Evolutionary conservation across 2,113 vertebrate genomes (phyloP), one percentile per base, ranked within the genome.

Genomic region (Amphiprion ocellaris): DNA sequence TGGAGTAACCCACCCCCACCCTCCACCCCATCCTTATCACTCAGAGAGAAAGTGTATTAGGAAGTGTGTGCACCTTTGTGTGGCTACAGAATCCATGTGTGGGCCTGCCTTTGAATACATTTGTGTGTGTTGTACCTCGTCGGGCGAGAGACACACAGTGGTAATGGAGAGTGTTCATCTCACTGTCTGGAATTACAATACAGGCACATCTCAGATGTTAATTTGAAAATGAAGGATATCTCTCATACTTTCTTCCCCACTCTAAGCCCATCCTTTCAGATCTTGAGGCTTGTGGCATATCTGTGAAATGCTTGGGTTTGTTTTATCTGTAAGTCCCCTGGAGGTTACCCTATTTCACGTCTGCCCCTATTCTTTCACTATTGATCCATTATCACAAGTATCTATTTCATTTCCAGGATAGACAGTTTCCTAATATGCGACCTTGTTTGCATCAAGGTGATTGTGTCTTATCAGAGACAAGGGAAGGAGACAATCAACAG

Each of bases 1-100:
- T 75, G 85, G 86, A 90, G 84, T 86, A 86, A 93, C 83, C 93
- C 82, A 71, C 85, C 58, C 85, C 62, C 64, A 17, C 30, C 30
- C 94, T 84, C 93, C 82, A 71, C 86, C 58, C 85, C 64, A 17
- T 59, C 91, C 65, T 85, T 89, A 90, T 91, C 87, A 62, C 61
- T 39, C 21, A 64, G 52, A 33, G 26, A 26, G 52, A n/a, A 37
- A 67, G 61, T 75, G 71, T 79, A 59, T 39, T 59, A 56, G 69
- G n/a, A 46, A 21, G 73, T 54, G 67, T 56, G 83, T 53, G 44
- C 41, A 46, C 49, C 26, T 21, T 17, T 70, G 55, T 60, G 50
- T 50, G 19, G 53, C 47, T 62, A 41, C 21, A 75, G 50, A 44
- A 53, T 60, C 52, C 52, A 50, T 59, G 64, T 81, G 63, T 73